Conservation (phyloP, 2,797 vertebrate species). For the Poeciliopsis turneri region DNA sequence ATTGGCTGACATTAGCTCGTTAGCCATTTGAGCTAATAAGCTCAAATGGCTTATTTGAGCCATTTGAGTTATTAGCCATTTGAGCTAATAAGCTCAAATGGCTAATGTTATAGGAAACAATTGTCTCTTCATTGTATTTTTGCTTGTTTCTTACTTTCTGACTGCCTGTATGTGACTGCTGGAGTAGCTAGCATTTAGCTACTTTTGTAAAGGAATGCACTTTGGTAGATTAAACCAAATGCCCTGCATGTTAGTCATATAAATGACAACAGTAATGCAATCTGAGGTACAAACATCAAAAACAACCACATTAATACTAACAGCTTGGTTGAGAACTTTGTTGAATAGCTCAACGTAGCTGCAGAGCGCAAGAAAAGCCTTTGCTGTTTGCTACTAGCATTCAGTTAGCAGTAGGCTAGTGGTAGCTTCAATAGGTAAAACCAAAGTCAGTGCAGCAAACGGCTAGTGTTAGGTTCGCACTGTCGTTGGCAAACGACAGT, state of each 20-base stretch:
- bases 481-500: constrained; percentile 55
- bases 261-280: constrained; percentile 72
- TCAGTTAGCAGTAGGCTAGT: constrained; percentile 64
- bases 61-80: no score
- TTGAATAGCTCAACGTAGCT: constrained; percentile 12
- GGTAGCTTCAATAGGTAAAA: constrained; percentile 62
- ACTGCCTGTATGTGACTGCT: constrained; percentile 27
- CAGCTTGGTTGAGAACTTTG: constrained; percentile 23
- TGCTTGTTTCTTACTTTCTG: constrained; percentile 5
- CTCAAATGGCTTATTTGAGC: no score
- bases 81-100: no score
- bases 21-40: no score
- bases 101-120: neutral
- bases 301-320: constrained; percentile 61
- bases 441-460: constrained; percentile 68
- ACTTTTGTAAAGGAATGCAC: constrained; percentile 95
- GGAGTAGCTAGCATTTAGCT: constrained; percentile 52
- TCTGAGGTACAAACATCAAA: constrained; percentile 93
- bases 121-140: neutral
- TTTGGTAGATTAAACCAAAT: constrained; percentile 98
- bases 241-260: constrained; percentile 85
- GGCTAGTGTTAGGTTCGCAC: constrained; percentile 73
- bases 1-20: no score
- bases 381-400: constrained; percentile 56
- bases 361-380: constrained; percentile 35